Evolutionary conservation across 2,113 vertebrate species (phyloP).

Genomic region (Gobiocypris rarus): DNA sequence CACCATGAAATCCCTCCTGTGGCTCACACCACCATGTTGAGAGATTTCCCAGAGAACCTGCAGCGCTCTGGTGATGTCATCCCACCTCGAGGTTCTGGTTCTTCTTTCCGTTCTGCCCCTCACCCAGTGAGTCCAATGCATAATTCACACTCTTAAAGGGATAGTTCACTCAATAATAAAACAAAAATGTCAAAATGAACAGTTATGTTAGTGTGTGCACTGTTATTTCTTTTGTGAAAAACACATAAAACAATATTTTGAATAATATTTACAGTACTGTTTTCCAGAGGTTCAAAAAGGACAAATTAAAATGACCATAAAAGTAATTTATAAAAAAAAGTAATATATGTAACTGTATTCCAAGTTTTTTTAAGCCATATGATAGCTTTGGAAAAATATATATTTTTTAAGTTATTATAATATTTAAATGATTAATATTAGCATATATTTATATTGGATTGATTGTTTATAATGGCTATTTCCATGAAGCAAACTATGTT

Average conservation of each 20-base stretch:
- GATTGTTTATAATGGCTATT: neutral
- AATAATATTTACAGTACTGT: neutral
- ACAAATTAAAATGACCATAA: neutral
- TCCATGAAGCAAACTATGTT: neutral
- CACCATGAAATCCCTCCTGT: constrained; percentile 91
- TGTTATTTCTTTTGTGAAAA: neutral
- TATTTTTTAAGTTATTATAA: neutral
- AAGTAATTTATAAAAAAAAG: neutral
- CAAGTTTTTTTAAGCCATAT: neutral
- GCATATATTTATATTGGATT: neutral
- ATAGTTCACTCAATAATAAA: neutral
- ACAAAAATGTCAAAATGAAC: neutral
- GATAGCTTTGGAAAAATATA: neutral
- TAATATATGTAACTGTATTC: neutral
- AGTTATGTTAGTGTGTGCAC: neutral
- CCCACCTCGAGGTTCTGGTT: constrained; percentile 62
- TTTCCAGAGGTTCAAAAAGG: neutral
- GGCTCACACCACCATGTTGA: constrained; percentile 92
- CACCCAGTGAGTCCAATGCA: constrained; percentile 47
- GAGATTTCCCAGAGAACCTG: constrained; percentile 81
- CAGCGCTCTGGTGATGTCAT: constrained; percentile 77
- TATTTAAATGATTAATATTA: neutral
- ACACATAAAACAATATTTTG: neutral
- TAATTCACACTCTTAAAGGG: neutral
- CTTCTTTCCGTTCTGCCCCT: constrained; percentile 50